Conservation (phyloP, 2,888 invertebrate species). For the Salpingus planirostris region DNA sequence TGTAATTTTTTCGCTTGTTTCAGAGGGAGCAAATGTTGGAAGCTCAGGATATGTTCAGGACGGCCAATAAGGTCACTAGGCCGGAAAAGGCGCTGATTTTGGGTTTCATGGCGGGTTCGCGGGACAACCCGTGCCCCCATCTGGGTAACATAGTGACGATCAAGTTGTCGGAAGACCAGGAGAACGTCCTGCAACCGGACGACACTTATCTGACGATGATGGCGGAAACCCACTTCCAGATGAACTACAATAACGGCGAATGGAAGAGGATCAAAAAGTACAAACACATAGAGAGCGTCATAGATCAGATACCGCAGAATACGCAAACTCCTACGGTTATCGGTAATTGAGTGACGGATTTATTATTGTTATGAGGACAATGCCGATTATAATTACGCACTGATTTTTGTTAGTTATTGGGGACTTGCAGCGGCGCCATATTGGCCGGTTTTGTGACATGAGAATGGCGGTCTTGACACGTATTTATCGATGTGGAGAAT, state of each 20-base stretch:
- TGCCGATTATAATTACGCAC: no score
- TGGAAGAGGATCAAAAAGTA: slow-evolving; percentile 94
- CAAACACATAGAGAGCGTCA: slow-evolving; percentile 56
- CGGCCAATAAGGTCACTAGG: slow-evolving; percentile 90
- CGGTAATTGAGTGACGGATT: no score
- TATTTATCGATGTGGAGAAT: no score
- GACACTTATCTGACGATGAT: slow-evolving; percentile 69
- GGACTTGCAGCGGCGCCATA: no score
- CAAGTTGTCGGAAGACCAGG: slow-evolving; percentile 85
- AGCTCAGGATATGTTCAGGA: slow-evolving; percentile 95
- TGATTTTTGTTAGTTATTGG: no score
- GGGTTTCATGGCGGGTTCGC: slow-evolving; percentile 97
- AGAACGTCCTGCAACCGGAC: slow-evolving; percentile 79
- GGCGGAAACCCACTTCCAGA: slow-evolving; percentile 94
- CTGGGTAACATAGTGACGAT: slow-evolving; percentile 94
- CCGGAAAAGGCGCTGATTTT: slow-evolving; percentile 96
- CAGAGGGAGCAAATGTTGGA: slow-evolving; percentile 94
- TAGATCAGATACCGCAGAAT: slow-evolving; percentile 35
- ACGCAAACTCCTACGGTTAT: slow-evolving; percentile 26
- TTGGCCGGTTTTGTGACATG: no score
- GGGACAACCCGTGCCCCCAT: slow-evolving; percentile 96
- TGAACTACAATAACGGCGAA: slow-evolving; percentile 97
- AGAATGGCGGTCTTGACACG: no score
- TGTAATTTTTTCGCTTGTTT: slow-evolving; percentile 35
- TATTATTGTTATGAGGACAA: no score